Evolutionary conservation across 2,113 vertebrate species (phyloP).

Genomic region (Mirza zaza): DNA sequence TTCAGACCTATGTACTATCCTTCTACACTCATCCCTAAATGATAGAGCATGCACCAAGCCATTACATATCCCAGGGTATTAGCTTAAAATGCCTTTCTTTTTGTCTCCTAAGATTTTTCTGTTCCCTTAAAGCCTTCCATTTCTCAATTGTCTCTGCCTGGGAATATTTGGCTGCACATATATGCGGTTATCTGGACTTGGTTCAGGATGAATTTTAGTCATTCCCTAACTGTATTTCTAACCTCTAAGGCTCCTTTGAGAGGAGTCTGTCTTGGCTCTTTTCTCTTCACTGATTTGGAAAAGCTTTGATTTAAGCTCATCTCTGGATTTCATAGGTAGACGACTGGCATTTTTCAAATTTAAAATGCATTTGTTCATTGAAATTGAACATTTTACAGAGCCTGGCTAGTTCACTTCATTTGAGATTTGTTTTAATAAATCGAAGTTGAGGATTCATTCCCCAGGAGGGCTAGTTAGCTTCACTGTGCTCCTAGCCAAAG

Average conservation of each 20-base stretch:
- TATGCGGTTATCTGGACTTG: background rate
- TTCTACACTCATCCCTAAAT: background rate
- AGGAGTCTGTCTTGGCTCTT: background rate
- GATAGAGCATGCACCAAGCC: background rate
- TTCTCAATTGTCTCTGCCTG: background rate
- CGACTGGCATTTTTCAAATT: background rate
- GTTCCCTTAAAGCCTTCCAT: background rate
- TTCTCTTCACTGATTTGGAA: background rate
- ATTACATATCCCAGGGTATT: background rate
- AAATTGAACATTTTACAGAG: background rate
- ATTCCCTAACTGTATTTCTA: background rate
- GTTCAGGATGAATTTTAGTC: background rate
- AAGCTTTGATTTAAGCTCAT: background rate
- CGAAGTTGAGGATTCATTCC: background rate
- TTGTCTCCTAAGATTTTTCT: background rate
- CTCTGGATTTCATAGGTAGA: background rate
- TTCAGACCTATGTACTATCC: background rate
- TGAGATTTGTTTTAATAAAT: slow-evolving; percentile 21
- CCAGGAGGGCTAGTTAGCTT: background rate
- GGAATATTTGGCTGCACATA: background rate
- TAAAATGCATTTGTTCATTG: background rate
- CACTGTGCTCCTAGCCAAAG: background rate
- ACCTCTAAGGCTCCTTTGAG: slow-evolving; percentile 2
- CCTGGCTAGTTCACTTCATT: background rate
- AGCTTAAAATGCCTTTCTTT: background rate